Percentiles rank a stretch among this genome's conserved stretches.
Conservation (phyloP, 2,113 vertebrate species). For the Entomyzon cyanotis region DNA sequence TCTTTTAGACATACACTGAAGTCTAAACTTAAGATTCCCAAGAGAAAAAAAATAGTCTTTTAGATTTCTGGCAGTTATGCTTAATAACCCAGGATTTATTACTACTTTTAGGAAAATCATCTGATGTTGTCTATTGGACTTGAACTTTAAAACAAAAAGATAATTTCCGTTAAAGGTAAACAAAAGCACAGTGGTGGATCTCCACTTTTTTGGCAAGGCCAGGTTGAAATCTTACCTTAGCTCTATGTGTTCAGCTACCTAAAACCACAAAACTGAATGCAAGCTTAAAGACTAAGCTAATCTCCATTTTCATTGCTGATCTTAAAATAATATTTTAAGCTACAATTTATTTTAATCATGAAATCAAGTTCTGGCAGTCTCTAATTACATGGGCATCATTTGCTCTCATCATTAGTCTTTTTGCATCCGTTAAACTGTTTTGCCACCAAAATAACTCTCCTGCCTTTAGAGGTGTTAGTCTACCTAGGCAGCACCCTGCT, state of each 20-base stretch:
- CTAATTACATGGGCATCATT: not conserved
- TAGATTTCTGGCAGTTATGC: not conserved
- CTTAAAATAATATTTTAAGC: not conserved
- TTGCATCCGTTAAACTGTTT: not conserved
- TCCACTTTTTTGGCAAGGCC: accelerated
- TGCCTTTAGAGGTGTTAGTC: not conserved
- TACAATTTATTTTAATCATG: not conserved
- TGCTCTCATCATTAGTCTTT: not conserved
- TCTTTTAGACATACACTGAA: not conserved
- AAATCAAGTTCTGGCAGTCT: not conserved
- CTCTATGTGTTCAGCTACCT: not conserved
- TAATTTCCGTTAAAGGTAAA: not conserved
- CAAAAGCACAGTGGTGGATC: not conserved
- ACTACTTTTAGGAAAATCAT: not conserved
- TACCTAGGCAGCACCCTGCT: not conserved
- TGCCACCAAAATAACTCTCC: not conserved
- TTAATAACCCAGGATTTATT: not conserved
- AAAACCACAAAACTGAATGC: not conserved
- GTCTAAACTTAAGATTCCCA: not conserved
- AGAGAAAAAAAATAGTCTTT: not conserved
- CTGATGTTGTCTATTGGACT: not conserved
- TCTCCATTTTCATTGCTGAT: not conserved
- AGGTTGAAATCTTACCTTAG: not conserved
- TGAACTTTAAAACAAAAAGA: not conserved
- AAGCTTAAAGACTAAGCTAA: not conserved